Evolutionary conservation across 2,113 vertebrate genomes (phyloP), one percentile per base, ranked within the genome.

Genomic region (Syngnathus typhle): DNA sequence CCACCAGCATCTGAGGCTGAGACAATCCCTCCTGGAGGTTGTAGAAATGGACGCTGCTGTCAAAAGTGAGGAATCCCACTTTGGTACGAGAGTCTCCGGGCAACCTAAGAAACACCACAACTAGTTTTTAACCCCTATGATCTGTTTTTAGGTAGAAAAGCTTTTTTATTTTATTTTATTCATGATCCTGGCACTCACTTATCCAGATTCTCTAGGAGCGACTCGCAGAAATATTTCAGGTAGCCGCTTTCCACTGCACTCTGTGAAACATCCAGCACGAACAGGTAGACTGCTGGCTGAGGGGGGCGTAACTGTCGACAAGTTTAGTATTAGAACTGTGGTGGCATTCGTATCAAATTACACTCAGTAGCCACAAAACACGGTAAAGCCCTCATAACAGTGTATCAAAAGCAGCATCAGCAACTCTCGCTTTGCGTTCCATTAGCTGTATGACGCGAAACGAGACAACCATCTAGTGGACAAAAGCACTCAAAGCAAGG

Each of bases 1-100:
- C 95, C 82, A 99, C 93, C 76, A 99, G 86, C 97, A 99, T 99
- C 77, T 98, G 97, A 13, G 97, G 97, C 86, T 96, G 95, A 2
- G 96, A 96, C 65, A 98, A 87, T 23, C 95, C 94, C 84, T 96
- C 94, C 83, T 98, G 96, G 73, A 98, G 89, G 85, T 96, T 97
- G 87, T 98, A 98, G 87, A 99, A 98, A 74, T 98, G 96, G 88
- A 98, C 87, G 69, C 94, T 96, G 90, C 92, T 96, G 87, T 99
- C 95, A 78, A 98, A 99, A 0, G 96, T 98, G 88, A 98, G 87
- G 75, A 99, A 98, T 59, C 96, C 97, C 80, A 98, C 92, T 76
- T 91, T 93, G 76, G 94, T 97, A 54, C 95, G 93, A 0, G 94
- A 91, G 78, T 98, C 96, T 41, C 97, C 97, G 1, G 95, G 96